Percentiles rank a stretch among this genome's conserved stretches.
Evolutionary conservation across 2,797 vertebrate genomes (phyloP).

Genomic region (Momotus momota): DNA sequence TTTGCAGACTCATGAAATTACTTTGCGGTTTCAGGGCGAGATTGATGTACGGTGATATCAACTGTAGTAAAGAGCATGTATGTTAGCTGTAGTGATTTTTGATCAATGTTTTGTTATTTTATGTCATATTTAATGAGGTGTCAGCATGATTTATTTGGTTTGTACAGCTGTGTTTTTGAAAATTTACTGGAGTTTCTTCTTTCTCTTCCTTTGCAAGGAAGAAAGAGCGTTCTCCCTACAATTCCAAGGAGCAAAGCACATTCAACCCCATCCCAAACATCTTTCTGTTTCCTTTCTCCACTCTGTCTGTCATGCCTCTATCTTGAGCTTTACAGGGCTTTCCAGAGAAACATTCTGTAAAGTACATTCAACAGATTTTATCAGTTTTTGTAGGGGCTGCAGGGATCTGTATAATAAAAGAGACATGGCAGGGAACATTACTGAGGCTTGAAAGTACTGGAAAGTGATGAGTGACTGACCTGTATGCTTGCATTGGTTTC

Average conservation of each 20-base stretch:
- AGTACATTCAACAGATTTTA: background rate
- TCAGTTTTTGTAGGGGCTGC: background rate
- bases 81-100: slow-evolving; percentile 24
- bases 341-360: background rate
- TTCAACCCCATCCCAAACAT: background rate
- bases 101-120: background rate
- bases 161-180: slow-evolving; percentile 41
- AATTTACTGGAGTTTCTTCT: slow-evolving; percentile 6
- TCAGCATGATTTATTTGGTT: slow-evolving; percentile 51
- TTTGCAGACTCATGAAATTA: background rate
- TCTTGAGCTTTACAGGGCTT: background rate
- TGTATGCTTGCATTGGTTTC: background rate
- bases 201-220: background rate
- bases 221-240: background rate
- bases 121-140: slow-evolving; percentile 48
- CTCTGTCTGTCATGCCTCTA: background rate
- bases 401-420: background rate
- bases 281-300: background rate
- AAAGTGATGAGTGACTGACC: background rate
- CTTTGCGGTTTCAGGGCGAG: background rate
- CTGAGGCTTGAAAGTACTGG: background rate
- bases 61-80: background rate
- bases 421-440: background rate
- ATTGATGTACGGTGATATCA: background rate
- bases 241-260: background rate